Conservation (phyloP, 1,140 invertebrate species). For the Drosophila kikkawai region DNA sequence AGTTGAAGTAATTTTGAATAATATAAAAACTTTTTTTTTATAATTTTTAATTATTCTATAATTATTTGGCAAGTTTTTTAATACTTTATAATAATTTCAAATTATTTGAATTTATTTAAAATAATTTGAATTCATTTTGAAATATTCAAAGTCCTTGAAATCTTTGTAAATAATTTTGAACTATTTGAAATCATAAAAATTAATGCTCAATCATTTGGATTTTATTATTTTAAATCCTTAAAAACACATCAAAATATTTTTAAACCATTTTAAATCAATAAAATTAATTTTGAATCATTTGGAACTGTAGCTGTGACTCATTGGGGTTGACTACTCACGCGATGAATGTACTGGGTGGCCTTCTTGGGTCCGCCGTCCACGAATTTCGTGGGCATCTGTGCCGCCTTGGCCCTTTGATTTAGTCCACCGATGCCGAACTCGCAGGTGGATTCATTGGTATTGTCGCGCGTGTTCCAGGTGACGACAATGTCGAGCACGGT, state of each 20-base stretch:
- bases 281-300: background rate
- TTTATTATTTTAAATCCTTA: no score
- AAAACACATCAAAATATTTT: background rate
- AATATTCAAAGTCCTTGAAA: no score
- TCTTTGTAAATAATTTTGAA: no score
- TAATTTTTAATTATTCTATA: no score
- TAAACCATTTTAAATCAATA: background rate
- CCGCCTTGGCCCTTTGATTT: conserved; percentile 86
- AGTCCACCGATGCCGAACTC: conserved; percentile 90
- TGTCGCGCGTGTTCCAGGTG: conserved; percentile 94
- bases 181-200: background rate
- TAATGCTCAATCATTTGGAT: no score
- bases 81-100: background rate
- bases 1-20: no score
- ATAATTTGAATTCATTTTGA: background rate
- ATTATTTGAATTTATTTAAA: background rate
- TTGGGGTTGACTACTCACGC: conserved; percentile 85
- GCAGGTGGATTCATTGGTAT: conserved; percentile 90
- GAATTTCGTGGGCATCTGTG: conserved; percentile 86
- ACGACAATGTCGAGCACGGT: conserved; percentile 91
- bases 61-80: no score
- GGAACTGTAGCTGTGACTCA: background rate
- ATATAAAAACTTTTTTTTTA: no score
- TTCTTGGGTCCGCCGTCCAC: conserved; percentile 91
- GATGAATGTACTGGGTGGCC: conserved; percentile 92